Percentiles rank a stretch among this genome's conserved stretches.
phyloP scores from a whole-genome alignment of 92 coral and sea anemone species.

The Hydrozoanthus gracilis region DNA sequence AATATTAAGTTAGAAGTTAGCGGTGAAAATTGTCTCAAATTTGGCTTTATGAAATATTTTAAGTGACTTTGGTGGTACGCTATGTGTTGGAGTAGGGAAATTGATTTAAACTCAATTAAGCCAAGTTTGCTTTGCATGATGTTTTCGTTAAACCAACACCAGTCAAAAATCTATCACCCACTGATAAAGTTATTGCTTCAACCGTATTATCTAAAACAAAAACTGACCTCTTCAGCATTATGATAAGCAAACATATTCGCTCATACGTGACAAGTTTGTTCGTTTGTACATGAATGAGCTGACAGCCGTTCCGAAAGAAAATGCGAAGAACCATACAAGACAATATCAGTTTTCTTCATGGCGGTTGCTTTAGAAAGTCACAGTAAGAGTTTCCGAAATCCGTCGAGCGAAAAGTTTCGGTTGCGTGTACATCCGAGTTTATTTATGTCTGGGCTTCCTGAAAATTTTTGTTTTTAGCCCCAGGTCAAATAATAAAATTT shows the following conservation, averaged over 20 bases:
- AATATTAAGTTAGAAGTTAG: background rate
- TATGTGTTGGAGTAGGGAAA: no score
- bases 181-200: background rate
- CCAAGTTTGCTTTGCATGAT: conserved; percentile 16
- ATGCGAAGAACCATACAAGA: no score
- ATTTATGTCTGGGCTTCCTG: conserved; percentile 10
- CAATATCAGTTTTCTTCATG: no score
- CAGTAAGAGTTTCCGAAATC: no score
- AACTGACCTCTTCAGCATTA: conserved; percentile 13
- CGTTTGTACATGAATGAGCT: background rate
- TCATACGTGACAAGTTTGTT: background rate
- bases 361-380: no score
- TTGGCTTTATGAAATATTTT: background rate
- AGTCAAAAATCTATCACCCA: background rate
- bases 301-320: no score
- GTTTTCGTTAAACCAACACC: background rate
- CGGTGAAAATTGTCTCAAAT: background rate
- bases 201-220: conserved; percentile 25
- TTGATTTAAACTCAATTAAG: no score
- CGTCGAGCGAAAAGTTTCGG: background rate
- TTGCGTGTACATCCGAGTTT: conserved; percentile 23
- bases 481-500: conserved; percentile 23
- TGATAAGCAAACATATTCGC: background rate
- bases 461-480: background rate
- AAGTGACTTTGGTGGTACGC: background rate